Conservation (phyloP, 2,113 vertebrate species). For the Herpailurus yagouaroundi region DNA sequence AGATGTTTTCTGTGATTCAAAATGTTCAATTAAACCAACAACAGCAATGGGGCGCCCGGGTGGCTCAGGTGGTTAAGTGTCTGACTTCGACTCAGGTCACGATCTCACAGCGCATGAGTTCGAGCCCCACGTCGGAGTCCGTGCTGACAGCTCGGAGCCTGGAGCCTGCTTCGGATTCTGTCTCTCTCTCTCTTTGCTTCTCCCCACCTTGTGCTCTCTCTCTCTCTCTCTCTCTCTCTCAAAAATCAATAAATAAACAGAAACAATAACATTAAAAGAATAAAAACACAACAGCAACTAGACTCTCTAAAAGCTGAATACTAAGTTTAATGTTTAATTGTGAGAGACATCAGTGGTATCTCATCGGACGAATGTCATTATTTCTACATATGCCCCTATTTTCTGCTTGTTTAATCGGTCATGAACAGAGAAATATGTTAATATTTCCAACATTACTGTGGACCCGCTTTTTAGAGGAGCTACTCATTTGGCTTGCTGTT, state of each 20-base stretch:
- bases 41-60: no score
- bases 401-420: neutral
- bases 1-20: neutral
- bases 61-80: no score
- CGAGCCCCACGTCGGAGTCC: no score
- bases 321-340: neutral
- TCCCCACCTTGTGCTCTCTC: no score
- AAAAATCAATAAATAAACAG: no score
- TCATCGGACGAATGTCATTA: neutral
- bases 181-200: no score
- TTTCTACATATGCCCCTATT: neutral
- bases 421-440: neutral
- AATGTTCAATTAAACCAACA: neutral
- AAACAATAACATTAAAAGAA: no score
- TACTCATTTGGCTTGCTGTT: neutral
- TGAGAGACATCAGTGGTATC: neutral
- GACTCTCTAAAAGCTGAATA: neutral
- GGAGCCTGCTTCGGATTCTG: no score
- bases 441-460: neutral
- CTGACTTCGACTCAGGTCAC: no score
- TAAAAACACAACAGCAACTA: neutral
- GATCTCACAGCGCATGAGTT: no score
- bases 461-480: neutral
- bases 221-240: no score
- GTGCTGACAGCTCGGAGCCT: no score